Evolutionary conservation across 2,113 vertebrate genomes (phyloP).

Genomic region (Phrynosoma blainvillii): DNA sequence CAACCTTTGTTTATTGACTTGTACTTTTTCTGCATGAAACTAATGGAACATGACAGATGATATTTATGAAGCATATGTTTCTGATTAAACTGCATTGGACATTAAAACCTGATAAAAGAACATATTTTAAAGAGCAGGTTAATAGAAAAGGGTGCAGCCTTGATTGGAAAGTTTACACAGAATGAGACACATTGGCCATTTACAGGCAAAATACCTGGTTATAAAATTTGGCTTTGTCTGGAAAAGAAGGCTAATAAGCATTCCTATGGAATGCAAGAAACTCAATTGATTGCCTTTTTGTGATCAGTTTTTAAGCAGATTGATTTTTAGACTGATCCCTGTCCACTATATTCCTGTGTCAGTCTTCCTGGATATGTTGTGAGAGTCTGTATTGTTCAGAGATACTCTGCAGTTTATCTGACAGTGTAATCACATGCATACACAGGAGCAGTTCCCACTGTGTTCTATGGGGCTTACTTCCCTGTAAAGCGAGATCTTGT

Average conservation of each 20-base stretch:
- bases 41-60: conserved; percentile 85
- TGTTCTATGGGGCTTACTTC: too few species aligned
- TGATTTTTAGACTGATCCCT: background rate
- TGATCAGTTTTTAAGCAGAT: conserved; percentile 12
- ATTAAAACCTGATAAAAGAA: conserved; percentile 85
- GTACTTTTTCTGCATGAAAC: conserved; percentile 83
- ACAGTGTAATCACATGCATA: too few species aligned
- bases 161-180: conserved; percentile 68
- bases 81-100: conserved; percentile 84
- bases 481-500: too few species aligned
- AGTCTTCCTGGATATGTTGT: too few species aligned
- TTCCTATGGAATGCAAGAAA: conserved; percentile 8
- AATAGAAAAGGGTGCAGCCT: conserved; percentile 74
- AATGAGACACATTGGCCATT: conserved; percentile 59
- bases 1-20: conserved; percentile 86
- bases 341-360: background rate
- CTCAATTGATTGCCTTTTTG: conserved; percentile 2
- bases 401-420: too few species aligned
- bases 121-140: conserved; percentile 77
- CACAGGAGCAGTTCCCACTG: too few species aligned
- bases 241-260: conserved; percentile 57
- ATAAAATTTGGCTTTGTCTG: conserved; percentile 58
- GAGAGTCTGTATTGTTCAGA: too few species aligned
- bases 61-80: conserved; percentile 86
- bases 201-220: conserved; percentile 58